phyloP scores from a whole-genome alignment of 2,888 invertebrate species.

The Orthosia gothica region DNA sequence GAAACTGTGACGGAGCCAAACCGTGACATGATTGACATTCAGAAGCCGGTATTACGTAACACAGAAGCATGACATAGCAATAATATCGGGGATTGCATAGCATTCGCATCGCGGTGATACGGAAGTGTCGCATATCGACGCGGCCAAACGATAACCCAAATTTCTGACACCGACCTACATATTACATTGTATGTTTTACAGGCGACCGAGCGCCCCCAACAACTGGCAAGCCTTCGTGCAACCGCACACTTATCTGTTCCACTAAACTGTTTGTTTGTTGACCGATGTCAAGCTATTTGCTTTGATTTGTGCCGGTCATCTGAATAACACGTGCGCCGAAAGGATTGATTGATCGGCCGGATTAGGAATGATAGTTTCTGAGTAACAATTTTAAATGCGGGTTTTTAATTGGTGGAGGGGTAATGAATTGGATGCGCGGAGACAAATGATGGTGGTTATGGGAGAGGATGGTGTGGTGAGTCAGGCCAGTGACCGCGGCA shows the following conservation, averaged over 20 bases:
- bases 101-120: conserved; percentile 82
- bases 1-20: conserved; percentile 2
- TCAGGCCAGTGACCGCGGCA: conserved; percentile 90
- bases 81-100: conserved; percentile 84
- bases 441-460: conserved; percentile 69
- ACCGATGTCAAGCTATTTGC: conserved; percentile 68
- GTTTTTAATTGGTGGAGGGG: conserved; percentile 38
- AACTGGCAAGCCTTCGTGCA: conserved; percentile 76
- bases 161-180: conserved; percentile 89
- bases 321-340: conserved; percentile 44
- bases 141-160: conserved; percentile 90
- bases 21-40: conserved; percentile 66
- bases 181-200: conserved; percentile 84
- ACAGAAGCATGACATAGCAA: conserved; percentile 74
- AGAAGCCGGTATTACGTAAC: conserved; percentile 79
- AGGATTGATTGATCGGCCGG: conserved; percentile 12
- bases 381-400: conserved; percentile 10
- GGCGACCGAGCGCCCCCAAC: conserved; percentile 79
- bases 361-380: conserved; percentile 5
- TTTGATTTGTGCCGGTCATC: conserved; percentile 47
- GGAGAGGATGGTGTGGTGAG: conserved; percentile 78
- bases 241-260: conserved; percentile 73
- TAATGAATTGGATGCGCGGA: conserved; percentile 54
- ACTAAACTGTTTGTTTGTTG: conserved; percentile 74
- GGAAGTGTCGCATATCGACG: conserved; percentile 90